Conservation (phyloP, 2,113 vertebrate species). For the Motacilla alba region DNA sequence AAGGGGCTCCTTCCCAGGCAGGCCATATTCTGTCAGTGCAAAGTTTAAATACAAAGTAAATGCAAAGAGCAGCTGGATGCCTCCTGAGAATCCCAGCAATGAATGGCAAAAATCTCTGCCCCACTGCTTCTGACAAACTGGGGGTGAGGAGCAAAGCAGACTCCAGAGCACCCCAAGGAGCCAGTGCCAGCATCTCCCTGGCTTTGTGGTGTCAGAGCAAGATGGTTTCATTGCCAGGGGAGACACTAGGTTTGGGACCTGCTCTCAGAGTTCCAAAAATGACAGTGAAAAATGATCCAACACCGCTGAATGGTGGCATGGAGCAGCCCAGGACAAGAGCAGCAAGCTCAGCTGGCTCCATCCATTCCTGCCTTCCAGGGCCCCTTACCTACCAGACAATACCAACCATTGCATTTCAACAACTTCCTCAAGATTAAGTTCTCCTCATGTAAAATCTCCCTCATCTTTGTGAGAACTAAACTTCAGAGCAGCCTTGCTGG, state of each 20-base stretch:
- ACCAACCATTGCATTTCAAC: background rate
- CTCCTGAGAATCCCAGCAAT: background rate
- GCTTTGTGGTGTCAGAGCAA: background rate
- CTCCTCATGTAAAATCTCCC: background rate
- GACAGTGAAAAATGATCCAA: background rate
- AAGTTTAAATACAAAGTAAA: background rate
- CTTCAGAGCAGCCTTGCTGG: background rate
- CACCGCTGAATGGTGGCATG: background rate
- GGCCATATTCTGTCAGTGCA: background rate
- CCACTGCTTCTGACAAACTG: background rate
- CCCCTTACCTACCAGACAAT: background rate
- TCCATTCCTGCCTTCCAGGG: background rate
- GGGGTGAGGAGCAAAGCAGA: background rate
- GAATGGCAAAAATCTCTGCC: background rate
- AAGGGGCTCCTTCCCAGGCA: fast-evolving
- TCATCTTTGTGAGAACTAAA: background rate
- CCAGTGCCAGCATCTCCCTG: background rate
- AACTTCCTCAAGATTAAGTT: background rate
- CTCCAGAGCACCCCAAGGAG: background rate
- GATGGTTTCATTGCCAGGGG: background rate
- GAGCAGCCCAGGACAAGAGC: background rate
- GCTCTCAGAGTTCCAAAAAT: background rate
- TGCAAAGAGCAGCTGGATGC: background rate
- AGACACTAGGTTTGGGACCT: background rate
- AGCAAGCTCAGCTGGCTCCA: background rate